Percentiles rank a stretch among this genome's conserved stretches.
phyloP scores from a whole-genome alignment of 1,140 invertebrate genomes.

The Rhopalosiphum padi region DNA sequence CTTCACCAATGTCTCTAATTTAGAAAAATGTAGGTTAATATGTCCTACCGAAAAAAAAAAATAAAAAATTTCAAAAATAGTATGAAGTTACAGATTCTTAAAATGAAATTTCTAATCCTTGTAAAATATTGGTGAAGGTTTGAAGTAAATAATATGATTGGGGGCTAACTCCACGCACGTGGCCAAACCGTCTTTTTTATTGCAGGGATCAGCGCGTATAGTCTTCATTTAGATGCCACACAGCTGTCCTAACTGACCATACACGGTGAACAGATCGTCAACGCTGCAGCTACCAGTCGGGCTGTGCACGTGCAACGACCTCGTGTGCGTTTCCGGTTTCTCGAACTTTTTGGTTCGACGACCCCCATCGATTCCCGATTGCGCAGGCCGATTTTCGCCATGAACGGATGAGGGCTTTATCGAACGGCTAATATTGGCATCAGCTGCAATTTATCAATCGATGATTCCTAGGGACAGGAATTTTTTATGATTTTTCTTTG shows the following conservation, averaged over 20 bases:
- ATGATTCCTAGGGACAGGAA: not conserved
- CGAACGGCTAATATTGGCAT: too few relatives aligned
- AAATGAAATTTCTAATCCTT: not conserved
- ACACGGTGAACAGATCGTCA: not conserved
- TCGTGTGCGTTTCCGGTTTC: not conserved
- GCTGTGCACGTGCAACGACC: not conserved
- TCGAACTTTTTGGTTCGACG: not conserved
- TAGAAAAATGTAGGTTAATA: too few relatives aligned
- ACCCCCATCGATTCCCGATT: not conserved
- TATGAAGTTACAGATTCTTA: too few relatives aligned
- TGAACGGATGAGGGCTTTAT: not conserved
- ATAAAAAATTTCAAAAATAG: too few relatives aligned
- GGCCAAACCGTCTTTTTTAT: not conserved
- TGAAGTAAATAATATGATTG: not conserved
- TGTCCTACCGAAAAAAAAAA: too few relatives aligned
- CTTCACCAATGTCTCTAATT: too few relatives aligned
- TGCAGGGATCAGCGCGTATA: not conserved
- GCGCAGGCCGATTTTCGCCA: too few relatives aligned
- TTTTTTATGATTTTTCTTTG: not conserved
- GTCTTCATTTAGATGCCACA: too few relatives aligned
- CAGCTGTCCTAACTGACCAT: not conserved
- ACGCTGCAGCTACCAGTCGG: not conserved
- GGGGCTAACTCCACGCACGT: not conserved
- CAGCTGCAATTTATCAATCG: not conserved
- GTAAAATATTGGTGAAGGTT: too few relatives aligned